Evolutionary conservation across 1,140 invertebrate species (phyloP).

Genomic region (Lamellibrachia luymesi): DNA sequence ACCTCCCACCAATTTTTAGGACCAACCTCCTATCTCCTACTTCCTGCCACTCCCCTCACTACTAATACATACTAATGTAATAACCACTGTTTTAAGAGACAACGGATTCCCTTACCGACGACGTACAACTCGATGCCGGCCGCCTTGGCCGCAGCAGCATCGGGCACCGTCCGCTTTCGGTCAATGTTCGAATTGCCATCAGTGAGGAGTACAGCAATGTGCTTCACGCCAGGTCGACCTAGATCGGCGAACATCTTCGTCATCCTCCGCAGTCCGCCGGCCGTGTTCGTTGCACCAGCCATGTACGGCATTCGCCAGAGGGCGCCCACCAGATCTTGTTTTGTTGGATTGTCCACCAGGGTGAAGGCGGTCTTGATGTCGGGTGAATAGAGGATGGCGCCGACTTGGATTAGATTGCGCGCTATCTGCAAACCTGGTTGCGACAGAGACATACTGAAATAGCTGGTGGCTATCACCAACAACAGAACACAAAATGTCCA

Average conservation of each 20-base stretch:
- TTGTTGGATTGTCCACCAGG: neutral
- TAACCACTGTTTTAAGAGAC: neutral
- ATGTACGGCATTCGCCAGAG: constrained; percentile 8
- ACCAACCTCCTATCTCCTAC: too few relatives aligned
- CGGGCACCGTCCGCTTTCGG: neutral
- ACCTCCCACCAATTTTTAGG: too few relatives aligned
- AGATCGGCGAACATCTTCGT: neutral
- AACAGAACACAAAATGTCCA: too few relatives aligned
- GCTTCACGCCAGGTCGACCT: neutral
- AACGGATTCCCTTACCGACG: neutral
- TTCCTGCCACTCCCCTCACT: too few relatives aligned
- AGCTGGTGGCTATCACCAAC: too few relatives aligned
- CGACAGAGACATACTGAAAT: neutral
- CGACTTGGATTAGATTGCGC: neutral
- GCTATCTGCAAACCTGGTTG: neutral
- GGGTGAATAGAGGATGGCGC: neutral
- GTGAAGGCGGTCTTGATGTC: neutral
- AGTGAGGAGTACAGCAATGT: neutral
- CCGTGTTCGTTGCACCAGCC: constrained; percentile 6
- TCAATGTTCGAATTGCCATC: constrained; percentile 1
- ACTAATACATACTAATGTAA: too few relatives aligned
- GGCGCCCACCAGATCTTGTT: neutral
- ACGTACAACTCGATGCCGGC: neutral
- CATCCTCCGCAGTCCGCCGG: neutral
- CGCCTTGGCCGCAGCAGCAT: neutral